Conservation (phyloP, 2,113 vertebrate genomes). For the Hydrolagus affinis region DNA sequence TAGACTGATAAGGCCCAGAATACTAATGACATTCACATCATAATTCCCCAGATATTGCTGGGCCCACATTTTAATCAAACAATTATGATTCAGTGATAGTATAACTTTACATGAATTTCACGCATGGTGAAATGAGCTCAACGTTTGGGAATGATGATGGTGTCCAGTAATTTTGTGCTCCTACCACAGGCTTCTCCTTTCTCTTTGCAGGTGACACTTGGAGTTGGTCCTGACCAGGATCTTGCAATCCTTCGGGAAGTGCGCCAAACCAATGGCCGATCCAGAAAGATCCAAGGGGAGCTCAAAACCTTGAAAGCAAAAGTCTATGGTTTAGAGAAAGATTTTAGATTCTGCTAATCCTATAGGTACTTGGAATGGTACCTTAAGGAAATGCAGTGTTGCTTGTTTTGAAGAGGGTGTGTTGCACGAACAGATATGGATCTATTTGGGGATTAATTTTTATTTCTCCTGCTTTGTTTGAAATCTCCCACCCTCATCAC, state of each 20-base stretch:
- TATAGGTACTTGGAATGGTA: too few species aligned
- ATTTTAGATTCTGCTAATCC: constrained; percentile 67
- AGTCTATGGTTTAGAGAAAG: constrained; percentile 78
- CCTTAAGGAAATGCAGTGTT: too few species aligned
- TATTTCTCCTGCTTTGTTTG: too few species aligned
- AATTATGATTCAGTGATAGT: background rate
- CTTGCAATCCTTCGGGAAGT: constrained; percentile 78
- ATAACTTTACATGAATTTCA: background rate
- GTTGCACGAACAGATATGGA: too few species aligned
- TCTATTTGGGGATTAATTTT: too few species aligned
- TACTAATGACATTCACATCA: too few species aligned
- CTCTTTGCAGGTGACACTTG: constrained; percentile 63
- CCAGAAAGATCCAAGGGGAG: constrained; percentile 76
- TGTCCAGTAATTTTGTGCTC: background rate
- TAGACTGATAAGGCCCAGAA: too few species aligned
- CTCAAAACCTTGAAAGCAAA: constrained; percentile 79
- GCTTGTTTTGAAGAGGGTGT: too few species aligned
- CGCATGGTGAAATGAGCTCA: background rate
- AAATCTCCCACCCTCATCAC: too few species aligned
- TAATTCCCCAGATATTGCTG: background rate
- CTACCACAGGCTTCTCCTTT: background rate
- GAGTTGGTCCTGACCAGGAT: constrained; percentile 71
- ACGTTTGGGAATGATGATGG: background rate
- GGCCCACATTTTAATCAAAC: background rate
- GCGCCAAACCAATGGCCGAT: constrained; percentile 66